Conservation (phyloP, 2,797 vertebrate genomes). For the Diplodus puntazzo region DNA sequence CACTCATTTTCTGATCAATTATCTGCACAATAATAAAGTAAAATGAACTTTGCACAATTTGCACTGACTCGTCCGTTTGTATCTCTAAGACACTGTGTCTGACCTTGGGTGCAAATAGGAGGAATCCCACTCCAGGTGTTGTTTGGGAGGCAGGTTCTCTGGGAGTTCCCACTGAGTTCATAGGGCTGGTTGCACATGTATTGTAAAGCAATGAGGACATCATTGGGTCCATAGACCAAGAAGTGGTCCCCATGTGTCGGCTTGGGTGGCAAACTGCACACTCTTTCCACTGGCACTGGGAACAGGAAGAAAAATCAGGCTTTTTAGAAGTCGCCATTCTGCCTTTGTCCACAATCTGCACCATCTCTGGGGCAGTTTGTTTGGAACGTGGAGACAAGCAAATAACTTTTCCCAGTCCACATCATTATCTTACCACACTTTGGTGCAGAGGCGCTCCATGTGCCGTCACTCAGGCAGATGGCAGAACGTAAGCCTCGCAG, state of each 20-base stretch:
- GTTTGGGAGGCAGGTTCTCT: slow-evolving; percentile 91
- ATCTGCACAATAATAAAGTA: slow-evolving; percentile 1
- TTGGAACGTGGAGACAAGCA: slow-evolving; percentile 29
- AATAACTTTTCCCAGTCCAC: slow-evolving; percentile 27
- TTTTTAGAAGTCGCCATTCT: slow-evolving; percentile 21
- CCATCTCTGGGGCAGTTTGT: slow-evolving; percentile 7
- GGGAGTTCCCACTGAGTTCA: slow-evolving; percentile 90
- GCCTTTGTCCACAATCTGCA: slow-evolving; percentile 32
- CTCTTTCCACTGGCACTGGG: slow-evolving; percentile 90
- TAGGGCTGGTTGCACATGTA: slow-evolving; percentile 94
- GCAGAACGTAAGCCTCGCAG: slow-evolving; percentile 85
- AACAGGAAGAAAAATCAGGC: slow-evolving; percentile 35
- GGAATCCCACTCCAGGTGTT: slow-evolving; percentile 94
- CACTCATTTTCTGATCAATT: slow-evolving; percentile 28
- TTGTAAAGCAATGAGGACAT: slow-evolving; percentile 90
- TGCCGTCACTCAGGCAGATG: slow-evolving; percentile 89
- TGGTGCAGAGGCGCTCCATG: slow-evolving; percentile 86
- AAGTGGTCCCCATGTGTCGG: slow-evolving; percentile 93
- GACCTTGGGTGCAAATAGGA: slow-evolving; percentile 94
- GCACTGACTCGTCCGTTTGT: background rate
- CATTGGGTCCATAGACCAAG: slow-evolving; percentile 91
- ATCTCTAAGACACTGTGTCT: slow-evolving; percentile 1
- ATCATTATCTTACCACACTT: slow-evolving; percentile 88
- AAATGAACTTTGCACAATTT: slow-evolving; percentile 7
- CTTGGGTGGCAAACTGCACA: slow-evolving; percentile 89